Percentiles rank a stretch among this genome's conserved stretches.
Conservation (phyloP, 2,113 vertebrate genomes). For the Paracanthobrama guichenoti region DNA sequence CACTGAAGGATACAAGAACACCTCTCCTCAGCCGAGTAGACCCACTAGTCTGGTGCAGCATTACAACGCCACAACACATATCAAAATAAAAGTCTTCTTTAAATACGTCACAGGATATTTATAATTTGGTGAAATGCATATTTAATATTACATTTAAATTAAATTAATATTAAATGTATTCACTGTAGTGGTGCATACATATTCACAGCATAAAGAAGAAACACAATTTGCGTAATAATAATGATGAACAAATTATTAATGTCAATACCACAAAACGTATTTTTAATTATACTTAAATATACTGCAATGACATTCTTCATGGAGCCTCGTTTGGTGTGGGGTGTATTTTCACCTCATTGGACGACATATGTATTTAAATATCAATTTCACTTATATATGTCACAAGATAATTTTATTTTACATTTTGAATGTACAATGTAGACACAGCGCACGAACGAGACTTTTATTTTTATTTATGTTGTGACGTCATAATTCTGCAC, state of each 20-base stretch:
- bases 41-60: background rate
- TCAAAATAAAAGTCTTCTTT: background rate
- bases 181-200: no score
- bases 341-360: background rate
- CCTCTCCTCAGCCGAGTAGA: background rate
- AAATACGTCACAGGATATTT: background rate
- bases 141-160: background rate
- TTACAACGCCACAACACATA: background rate
- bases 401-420: no score
- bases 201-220: no score
- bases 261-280: background rate
- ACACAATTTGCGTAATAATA: no score
- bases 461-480: background rate
- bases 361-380: background rate
- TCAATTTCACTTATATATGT: no score
- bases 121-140: background rate
- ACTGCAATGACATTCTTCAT: background rate
- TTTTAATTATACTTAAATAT: background rate
- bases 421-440: background rate
- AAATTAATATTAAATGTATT: no score
- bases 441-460: background rate
- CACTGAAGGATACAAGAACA: background rate
- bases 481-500: background rate
- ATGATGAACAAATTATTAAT: background rate
- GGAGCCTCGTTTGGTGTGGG: background rate